A percentile compares a stretch with the other conserved stretches of the same genome.
phyloP scores from a whole-genome alignment of 2,113 vertebrate genomes.

The Otis tarda region DNA sequence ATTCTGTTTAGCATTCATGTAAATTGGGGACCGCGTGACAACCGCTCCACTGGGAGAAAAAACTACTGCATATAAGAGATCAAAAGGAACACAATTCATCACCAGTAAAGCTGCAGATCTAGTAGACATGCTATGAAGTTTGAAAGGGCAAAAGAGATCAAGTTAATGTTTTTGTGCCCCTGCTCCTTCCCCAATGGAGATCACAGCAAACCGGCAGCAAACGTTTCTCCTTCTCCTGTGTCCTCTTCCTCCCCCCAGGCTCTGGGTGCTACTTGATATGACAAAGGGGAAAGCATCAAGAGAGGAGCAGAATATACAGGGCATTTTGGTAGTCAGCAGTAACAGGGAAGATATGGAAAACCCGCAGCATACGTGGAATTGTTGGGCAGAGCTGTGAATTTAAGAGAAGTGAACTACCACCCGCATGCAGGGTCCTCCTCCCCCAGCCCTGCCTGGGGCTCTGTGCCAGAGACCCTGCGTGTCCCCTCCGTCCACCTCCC shows the following conservation, averaged over 20 bases:
- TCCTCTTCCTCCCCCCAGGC: background rate
- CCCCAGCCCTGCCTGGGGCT: background rate
- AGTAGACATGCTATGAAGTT: background rate
- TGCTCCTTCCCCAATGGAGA: background rate
- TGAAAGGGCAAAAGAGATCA: background rate
- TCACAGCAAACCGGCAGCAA: background rate
- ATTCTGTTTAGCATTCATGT: background rate
- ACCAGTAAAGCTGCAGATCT: background rate
- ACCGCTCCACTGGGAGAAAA: background rate
- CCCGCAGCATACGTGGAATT: background rate
- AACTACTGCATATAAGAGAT: background rate
- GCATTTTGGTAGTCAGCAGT: background rate
- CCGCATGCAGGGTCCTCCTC: background rate
- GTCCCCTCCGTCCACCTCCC: background rate
- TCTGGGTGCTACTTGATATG: background rate
- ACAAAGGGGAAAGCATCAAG: background rate
- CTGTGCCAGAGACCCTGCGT: background rate
- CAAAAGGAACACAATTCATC: background rate
- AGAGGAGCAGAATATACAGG: background rate
- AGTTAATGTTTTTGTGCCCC: background rate
- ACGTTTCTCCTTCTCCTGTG: background rate
- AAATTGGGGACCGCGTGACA: slow-evolving; percentile 5
- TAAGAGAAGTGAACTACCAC: background rate
- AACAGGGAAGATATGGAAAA: background rate
- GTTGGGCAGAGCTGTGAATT: background rate